phyloP scores from a whole-genome alignment of 2,888 invertebrate genomes.

The Cryptosula pallasiana region DNA sequence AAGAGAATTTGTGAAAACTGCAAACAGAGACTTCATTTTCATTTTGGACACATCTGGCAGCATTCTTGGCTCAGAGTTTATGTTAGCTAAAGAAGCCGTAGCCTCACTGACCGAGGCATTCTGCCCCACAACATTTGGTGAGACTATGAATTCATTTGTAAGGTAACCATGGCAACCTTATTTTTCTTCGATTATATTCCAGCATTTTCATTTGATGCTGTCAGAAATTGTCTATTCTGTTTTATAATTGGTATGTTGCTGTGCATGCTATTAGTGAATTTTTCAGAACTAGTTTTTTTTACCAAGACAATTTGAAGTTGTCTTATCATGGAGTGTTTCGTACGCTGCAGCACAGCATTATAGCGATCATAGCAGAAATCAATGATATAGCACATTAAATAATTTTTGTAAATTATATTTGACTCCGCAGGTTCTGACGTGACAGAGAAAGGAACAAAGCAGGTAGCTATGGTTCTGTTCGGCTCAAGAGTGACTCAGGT shows the following conservation, averaged over 20 bases:
- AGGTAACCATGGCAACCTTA: no score
- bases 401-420: no score
- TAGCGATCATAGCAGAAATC: neutral
- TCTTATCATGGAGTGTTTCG: no score
- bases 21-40: constrained; percentile 11
- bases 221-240: no score
- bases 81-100: constrained; percentile 8
- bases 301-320: no score
- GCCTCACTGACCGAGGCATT: constrained; percentile 1
- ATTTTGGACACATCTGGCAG: constrained; percentile 20
- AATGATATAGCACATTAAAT: no score
- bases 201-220: no score
- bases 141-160: no score
- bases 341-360: neutral
- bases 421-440: neutral
- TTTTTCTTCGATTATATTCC: no score
- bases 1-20: constrained; percentile 17
- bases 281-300: no score
- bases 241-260: no score
- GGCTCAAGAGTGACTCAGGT: constrained; percentile 12
- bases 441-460: constrained; percentile 10
- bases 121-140: constrained; percentile 16
- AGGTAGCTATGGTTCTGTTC: constrained; percentile 11
- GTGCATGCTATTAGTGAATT: no score
- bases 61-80: constrained; percentile 19